These are phyloP conservation scores for Acipenser oxyrinchus DNA, from an alignment of 2,797 vertebrate species.

Conservation along the genomic window DNA sequence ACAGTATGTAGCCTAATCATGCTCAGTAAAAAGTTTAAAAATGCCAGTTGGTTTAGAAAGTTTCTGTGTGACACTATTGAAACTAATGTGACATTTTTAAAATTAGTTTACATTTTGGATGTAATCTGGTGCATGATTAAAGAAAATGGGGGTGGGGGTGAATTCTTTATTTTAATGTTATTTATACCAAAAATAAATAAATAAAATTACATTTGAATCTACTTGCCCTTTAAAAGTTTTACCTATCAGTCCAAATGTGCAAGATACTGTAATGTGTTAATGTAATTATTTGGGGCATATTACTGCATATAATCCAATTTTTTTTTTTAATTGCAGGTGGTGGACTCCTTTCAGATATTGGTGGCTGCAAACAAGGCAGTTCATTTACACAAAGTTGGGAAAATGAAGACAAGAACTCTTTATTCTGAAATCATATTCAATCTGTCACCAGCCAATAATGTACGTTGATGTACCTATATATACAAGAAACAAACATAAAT, in stretches of 20 bases:
- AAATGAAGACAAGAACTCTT: slow-evolving; percentile 87
- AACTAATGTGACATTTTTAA: accelerated
- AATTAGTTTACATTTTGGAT: too few species aligned
- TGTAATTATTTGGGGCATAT: background rate
- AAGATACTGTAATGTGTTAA: too few species aligned
- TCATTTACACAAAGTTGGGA: slow-evolving; percentile 68
- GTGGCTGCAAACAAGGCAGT: slow-evolving; percentile 86
- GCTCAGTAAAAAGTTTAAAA: accelerated
- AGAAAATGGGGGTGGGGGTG: too few species aligned
- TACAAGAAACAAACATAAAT: too few species aligned
- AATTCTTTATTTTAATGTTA: too few species aligned
- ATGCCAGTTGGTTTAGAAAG: background rate
- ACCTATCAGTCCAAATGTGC: too few species aligned
- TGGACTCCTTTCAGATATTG: slow-evolving; percentile 79
- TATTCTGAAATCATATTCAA: slow-evolving; percentile 91
- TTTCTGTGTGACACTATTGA: accelerated
- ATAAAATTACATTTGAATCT: too few species aligned
- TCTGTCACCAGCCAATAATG: slow-evolving; percentile 88
- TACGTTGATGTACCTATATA: slow-evolving; percentile 43
- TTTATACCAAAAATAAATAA: too few species aligned
- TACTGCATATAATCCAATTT: background rate
- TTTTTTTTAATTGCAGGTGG: slow-evolving; percentile 55
- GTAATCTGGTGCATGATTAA: too few species aligned
- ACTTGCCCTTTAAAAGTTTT: too few species aligned
- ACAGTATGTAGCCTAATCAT: accelerated